Base-by-base conservation (phyloP, 2,888 invertebrate species). In the Embidobia sp. region DNA sequence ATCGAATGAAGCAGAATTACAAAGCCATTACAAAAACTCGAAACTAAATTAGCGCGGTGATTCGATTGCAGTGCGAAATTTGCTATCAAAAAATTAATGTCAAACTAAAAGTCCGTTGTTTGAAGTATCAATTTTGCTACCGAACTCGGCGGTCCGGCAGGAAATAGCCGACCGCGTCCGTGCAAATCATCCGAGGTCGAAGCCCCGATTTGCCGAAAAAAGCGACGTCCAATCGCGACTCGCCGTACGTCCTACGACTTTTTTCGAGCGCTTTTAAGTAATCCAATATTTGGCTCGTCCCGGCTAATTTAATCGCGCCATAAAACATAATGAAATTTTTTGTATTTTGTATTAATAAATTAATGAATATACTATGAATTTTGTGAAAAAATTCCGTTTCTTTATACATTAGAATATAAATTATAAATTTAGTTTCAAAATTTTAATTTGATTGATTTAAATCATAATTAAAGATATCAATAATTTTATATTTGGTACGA, bases 321-420 rank as follows among this genome's bases (percentile, higher is more conserved):
- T 37, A 64, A 73, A 73, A 35, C 64, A 64, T 64, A 64, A 73
- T 73, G 57, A 57, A 55, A 73, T 73, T 64, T 61, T 57, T 55
- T 40, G 44, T 48, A n/a, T n/a, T n/a, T n/a, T n/a, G n/a, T n/a
- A n/a, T n/a, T n/a, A n/a, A n/a, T n/a, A n/a, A n/a, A n/a, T n/a
- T n/a, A n/a, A n/a, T n/a, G n/a, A n/a, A n/a, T n/a, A n/a, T n/a
- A n/a, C n/a, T n/a, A n/a, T n/a, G n/a, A n/a, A n/a, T n/a, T n/a
- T n/a, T n/a, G n/a, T n/a, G n/a, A n/a, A n/a, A n/a, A n/a, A n/a
- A n/a, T n/a, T n/a, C n/a, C n/a, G n/a, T n/a, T n/a, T n/a, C n/a
- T n/a, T n/a, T n/a, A n/a, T n/a, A n/a, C n/a, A n/a, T n/a, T n/a
- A n/a, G n/a, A n/a, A n/a, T n/a, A n/a, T n/a, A n/a, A n/a, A n/a